phyloP scores from a whole-genome alignment of 2,888 invertebrate genomes.

The Rotaria macrura region DNA sequence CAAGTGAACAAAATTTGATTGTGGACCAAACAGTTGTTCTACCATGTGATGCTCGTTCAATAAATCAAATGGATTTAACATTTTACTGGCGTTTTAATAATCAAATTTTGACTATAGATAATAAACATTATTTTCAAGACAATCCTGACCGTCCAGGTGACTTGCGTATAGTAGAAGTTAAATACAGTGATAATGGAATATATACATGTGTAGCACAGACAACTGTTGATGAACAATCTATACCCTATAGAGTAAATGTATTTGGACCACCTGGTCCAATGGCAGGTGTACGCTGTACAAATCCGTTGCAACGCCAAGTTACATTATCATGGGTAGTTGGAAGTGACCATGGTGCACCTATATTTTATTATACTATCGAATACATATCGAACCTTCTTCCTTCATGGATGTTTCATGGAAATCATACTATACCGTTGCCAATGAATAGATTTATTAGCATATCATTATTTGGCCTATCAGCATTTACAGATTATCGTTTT shows the following conservation, averaged over 20 bases:
- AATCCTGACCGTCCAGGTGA: slow-evolving; percentile 32
- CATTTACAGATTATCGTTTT: slow-evolving; percentile 32
- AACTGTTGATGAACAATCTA: slow-evolving; percentile 25
- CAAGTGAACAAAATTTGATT: neutral
- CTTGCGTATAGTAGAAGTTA: slow-evolving; percentile 26
- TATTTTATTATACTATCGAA: slow-evolving; percentile 31
- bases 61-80: slow-evolving; percentile 29
- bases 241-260: slow-evolving; percentile 22
- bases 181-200: slow-evolving; percentile 27
- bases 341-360: slow-evolving; percentile 27
- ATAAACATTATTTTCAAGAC: slow-evolving; percentile 20
- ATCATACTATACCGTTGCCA: slow-evolving; percentile 22
- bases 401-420: slow-evolving; percentile 21
- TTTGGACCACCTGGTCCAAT: slow-evolving; percentile 32
- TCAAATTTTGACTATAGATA: slow-evolving; percentile 22
- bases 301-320: slow-evolving; percentile 18
- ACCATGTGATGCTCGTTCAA: slow-evolving; percentile 24
- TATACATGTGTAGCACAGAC: slow-evolving; percentile 32
- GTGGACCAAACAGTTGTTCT: slow-evolving; percentile 28
- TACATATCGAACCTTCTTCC: slow-evolving; percentile 23
- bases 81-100: slow-evolving; percentile 33
- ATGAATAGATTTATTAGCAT: neutral
- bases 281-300: slow-evolving; percentile 29
- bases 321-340: slow-evolving; percentile 27
- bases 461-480: slow-evolving; percentile 20